A percentile compares a stretch with the other conserved stretches of the same genome.
These are phyloP conservation scores for Melierax canorus DNA, from an alignment of 2,113 vertebrate genomes.

Conservation along the genomic window DNA sequence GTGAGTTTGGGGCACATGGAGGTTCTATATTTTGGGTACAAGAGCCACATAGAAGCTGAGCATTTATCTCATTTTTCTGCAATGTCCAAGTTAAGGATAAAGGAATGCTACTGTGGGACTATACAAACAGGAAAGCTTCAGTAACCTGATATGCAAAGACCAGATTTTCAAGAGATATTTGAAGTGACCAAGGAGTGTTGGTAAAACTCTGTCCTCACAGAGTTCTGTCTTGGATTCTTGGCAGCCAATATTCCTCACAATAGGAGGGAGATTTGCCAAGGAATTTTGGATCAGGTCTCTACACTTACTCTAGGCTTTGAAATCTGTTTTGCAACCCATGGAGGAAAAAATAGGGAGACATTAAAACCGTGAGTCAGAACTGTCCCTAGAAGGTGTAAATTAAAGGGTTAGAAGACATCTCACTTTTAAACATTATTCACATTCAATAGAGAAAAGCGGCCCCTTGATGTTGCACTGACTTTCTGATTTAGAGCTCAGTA, in stretches of 20 bases:
- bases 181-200: neutral
- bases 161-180: neutral
- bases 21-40: neutral
- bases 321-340: neutral
- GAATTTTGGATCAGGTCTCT: constrained; percentile 20
- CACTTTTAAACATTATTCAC: constrained; percentile 47
- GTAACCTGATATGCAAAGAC: neutral
- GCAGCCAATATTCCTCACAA: constrained; percentile 7
- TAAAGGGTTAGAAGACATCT: constrained; percentile 57
- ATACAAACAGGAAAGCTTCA: neutral
- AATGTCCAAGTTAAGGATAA: neutral
- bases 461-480: constrained; percentile 45
- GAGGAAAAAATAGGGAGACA: constrained; percentile 2
- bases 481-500: constrained; percentile 64
- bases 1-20: neutral
- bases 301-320: constrained; percentile 6
- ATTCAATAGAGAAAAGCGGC: constrained; percentile 28
- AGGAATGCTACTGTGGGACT: neutral
- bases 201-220: neutral
- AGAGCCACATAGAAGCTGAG: neutral
- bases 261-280: constrained; percentile 4
- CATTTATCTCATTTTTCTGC: neutral
- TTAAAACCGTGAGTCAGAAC: constrained; percentile 31
- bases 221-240: neutral
- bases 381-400: constrained; percentile 51